phyloP scores from a whole-genome alignment of 2,113 vertebrate genomes.

The Phylloscopus trochilus region DNA sequence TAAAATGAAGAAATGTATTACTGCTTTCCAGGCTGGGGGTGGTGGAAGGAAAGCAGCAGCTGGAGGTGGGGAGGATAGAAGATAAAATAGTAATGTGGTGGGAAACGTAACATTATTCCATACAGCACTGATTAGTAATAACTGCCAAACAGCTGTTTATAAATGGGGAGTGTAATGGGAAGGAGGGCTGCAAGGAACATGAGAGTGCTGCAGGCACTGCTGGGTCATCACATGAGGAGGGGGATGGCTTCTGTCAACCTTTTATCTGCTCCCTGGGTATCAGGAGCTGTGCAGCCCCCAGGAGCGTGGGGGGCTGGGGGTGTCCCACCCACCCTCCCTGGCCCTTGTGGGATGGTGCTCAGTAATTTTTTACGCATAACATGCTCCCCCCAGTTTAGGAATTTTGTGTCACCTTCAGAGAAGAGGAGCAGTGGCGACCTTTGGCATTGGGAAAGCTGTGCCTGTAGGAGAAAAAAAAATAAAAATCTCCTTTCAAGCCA shows the following conservation, averaged over 20 bases:
- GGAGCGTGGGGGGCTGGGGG: background rate
- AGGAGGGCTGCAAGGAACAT: background rate
- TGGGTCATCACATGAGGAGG: background rate
- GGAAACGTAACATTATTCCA: background rate
- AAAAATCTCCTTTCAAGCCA: background rate
- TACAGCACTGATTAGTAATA: background rate
- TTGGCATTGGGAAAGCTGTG: background rate
- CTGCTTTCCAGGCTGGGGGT: background rate
- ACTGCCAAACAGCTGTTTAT: conserved; percentile 45
- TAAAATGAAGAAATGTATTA: conserved; percentile 2
- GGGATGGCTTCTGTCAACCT: background rate
- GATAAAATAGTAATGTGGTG: conserved; percentile 26
- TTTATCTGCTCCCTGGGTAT: background rate
- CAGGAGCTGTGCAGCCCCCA: background rate
- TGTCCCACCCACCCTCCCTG: background rate
- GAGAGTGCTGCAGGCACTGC: background rate
- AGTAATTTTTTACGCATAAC: background rate
- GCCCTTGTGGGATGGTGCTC: background rate
- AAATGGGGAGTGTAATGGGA: background rate
- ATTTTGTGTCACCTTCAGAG: background rate
- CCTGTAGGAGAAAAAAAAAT: background rate
- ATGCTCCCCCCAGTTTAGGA: fast-evolving
- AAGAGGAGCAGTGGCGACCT: background rate
- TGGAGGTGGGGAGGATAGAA: conserved; percentile 3
- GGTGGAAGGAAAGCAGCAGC: conserved; percentile 28